Conservation (phyloP, 2,113 vertebrate species). For the Actinemys pallida region DNA sequence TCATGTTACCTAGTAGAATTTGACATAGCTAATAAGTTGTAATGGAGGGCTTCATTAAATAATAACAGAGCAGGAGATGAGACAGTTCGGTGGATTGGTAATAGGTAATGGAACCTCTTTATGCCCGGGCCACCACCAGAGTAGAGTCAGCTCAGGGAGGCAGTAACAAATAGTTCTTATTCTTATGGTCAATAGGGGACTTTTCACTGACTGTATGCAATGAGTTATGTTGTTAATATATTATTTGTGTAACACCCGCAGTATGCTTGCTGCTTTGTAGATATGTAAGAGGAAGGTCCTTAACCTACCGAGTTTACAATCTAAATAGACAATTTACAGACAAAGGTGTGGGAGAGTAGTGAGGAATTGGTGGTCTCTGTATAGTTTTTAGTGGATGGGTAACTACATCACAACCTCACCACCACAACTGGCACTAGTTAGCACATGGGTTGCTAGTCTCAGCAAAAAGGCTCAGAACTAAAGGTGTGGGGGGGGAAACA, state of each 20-base stretch:
- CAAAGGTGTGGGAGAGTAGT: background rate
- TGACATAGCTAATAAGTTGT: background rate
- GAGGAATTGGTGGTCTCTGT: background rate
- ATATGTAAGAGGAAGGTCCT: background rate
- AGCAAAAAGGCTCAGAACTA: background rate
- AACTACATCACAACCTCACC: background rate
- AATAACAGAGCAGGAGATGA: background rate
- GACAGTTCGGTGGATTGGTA: background rate
- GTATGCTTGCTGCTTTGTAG: background rate
- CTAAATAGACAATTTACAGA: background rate
- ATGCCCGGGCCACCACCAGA: background rate
- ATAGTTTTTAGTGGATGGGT: background rate
- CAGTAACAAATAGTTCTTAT: background rate
- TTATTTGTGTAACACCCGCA: background rate
- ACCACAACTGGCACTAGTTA: background rate
- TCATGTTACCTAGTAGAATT: slow-evolving; percentile 17
- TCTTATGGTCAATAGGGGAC: background rate
- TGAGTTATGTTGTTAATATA: background rate
- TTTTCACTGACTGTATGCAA: background rate
- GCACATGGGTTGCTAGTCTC: background rate
- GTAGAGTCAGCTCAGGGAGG: background rate
- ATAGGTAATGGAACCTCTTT: background rate
- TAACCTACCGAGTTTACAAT: background rate
- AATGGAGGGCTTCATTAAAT: background rate
- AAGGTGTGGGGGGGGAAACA: background rate